These are phyloP conservation scores for Phrynosoma platyrhinos DNA, from an alignment of 2,113 vertebrate species.

Conservation along the genomic window DNA sequence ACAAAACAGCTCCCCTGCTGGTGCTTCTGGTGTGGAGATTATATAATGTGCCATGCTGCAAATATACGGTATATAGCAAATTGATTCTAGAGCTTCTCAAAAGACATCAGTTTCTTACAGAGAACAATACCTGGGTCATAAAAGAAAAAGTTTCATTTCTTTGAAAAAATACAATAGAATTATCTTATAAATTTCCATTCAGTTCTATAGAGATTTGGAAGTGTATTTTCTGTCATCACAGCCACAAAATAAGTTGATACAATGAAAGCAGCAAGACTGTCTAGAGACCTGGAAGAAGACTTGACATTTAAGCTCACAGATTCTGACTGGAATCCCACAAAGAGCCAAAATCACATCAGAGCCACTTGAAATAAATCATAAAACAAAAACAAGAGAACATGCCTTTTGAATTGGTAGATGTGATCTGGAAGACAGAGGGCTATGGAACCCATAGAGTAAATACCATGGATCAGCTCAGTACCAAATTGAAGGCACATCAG, in stretches of 20 bases:
- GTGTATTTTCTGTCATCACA: slow-evolving; percentile 25
- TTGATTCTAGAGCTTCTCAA: neutral
- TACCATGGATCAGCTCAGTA: slow-evolving; percentile 14
- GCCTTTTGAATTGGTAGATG: slow-evolving; percentile 34
- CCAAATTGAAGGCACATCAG: neutral
- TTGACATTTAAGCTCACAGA: neutral
- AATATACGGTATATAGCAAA: slow-evolving; percentile 8
- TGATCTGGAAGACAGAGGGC: slow-evolving; percentile 11
- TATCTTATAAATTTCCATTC: slow-evolving; percentile 30
- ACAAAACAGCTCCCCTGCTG: neutral
- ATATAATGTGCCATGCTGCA: neutral
- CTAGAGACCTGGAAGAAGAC: slow-evolving; percentile 29
- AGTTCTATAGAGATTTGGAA: slow-evolving; percentile 41
- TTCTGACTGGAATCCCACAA: neutral
- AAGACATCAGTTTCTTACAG: neutral
- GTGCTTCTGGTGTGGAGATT: neutral
- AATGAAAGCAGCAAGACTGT: slow-evolving; percentile 26
- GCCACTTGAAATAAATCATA: slow-evolving; percentile 39
- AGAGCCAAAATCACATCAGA: slow-evolving; percentile 11
- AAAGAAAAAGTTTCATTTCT: slow-evolving; percentile 31
- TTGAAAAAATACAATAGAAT: neutral
- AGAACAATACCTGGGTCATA: slow-evolving; percentile 35
- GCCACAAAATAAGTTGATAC: slow-evolving; percentile 39
- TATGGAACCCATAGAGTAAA: neutral
- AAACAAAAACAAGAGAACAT: slow-evolving; percentile 39